These are phyloP conservation scores for Corapipo altera DNA, from an alignment of 2,113 vertebrate species.

Conservation along the genomic window DNA sequence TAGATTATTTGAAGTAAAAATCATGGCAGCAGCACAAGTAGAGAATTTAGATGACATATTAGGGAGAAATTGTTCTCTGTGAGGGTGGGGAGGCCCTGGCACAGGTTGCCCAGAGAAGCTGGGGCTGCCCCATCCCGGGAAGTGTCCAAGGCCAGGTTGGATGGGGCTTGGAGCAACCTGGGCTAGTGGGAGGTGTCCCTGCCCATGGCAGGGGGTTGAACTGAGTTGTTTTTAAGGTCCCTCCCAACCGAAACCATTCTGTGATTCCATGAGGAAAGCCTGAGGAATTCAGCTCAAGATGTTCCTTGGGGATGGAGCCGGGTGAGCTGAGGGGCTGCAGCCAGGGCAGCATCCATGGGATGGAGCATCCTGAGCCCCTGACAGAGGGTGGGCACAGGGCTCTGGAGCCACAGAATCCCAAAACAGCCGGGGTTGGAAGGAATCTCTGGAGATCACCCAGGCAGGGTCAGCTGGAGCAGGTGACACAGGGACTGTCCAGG, in stretches of 20 bases:
- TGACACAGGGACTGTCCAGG: background rate
- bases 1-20: fast-evolving
- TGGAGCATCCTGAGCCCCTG: background rate
- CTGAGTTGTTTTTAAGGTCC: background rate
- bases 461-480: background rate
- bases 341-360: too few species aligned
- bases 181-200: background rate
- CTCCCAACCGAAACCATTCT: background rate
- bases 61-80: background rate
- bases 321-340: background rate
- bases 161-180: fast-evolving
- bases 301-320: background rate
- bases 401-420: background rate
- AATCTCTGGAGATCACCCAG: background rate
- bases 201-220: background rate
- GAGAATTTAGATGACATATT: background rate
- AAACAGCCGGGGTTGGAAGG: background rate
- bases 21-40: fast-evolving
- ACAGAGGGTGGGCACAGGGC: background rate
- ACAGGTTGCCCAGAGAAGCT: background rate
- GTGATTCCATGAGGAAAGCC: background rate
- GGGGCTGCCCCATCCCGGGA: background rate
- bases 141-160: background rate
- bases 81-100: background rate
- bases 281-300: background rate